Base-by-base conservation (phyloP, 2,113 vertebrate genomes). In the Caranx melampygus region DNA sequence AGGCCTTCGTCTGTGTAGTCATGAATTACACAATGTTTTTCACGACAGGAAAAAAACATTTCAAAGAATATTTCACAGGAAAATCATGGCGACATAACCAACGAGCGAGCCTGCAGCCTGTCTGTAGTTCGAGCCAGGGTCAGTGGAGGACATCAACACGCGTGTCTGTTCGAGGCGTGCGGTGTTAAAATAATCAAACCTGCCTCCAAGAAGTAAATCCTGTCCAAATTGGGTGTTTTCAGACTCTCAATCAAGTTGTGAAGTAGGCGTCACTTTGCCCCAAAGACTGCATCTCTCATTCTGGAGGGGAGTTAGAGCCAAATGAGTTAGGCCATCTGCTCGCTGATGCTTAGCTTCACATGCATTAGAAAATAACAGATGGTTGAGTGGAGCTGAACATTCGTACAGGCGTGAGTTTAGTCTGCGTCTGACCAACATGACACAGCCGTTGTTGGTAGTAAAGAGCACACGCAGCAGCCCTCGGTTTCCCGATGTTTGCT, bases 281-380 rank as follows among this genome's bases (percentile, higher is more conserved):
- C 2, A 6, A 66, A 73, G 54, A 44, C 54, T 3, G 44, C 5
- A 44, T 67, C 70, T 61, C 35, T 74, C 45, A 67, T 60, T 60
- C 11, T 45, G 18, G 6, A 45, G 7, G 40, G 37, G 21, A 59
- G 20, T 68, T 64, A 44, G 61, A 13, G 44, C 60, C 18, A 34
- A 68, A 67, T 31, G 61, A 68, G 62, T 52, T 44, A 4, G n/a
- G 40, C 31, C 73, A 34, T 59, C 64, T 65, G 35, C 63, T 47
- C 64, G 16, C 42, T 37, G 73, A 59, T 13, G 81, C 33, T 66
- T 31, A n/a, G 6, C 68, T 40, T 55, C 33, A 49, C 11, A 61
- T 16, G 8, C 71, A 45, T 67, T 61, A 68, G 21, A 54, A 54
- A 61, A 49, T 34, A 63, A 54, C 47, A 21, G 57, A 80, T 73